These are phyloP conservation scores for Boloria euphrosyne DNA, from an alignment of 2,888 invertebrate species.

Conservation along the genomic window DNA sequence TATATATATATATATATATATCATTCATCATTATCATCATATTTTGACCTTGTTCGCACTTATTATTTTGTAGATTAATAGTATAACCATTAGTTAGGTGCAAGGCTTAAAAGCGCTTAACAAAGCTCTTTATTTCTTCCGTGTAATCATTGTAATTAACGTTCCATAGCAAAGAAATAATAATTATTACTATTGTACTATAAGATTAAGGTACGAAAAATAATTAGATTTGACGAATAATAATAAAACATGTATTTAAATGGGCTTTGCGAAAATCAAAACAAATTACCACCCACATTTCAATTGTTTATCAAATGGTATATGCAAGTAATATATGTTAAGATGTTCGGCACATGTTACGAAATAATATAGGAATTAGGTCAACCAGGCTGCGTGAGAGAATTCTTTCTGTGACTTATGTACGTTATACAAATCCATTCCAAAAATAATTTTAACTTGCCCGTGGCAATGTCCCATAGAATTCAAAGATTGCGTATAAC, in stretches of 20 bases:
- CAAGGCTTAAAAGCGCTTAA: slow-evolving; percentile 4
- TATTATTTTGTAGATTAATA: neutral
- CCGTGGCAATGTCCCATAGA: slow-evolving; percentile 32
- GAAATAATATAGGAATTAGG: slow-evolving; percentile 60
- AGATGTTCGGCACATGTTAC: slow-evolving; percentile 55
- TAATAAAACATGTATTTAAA: too few species aligned
- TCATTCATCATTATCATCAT: slow-evolving; percentile 1
- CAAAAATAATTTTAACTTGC: slow-evolving; percentile 40
- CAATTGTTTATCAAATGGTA: slow-evolving; percentile 23
- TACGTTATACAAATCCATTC: slow-evolving; percentile 42
- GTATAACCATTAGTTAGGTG: slow-evolving; percentile 6
- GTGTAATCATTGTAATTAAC: neutral
- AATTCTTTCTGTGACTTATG: slow-evolving; percentile 47
- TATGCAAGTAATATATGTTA: slow-evolving; percentile 30
- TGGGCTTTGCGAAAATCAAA: neutral
- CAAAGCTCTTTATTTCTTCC: slow-evolving; percentile 1
- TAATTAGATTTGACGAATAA: too few species aligned
- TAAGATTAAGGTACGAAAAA: too few species aligned
- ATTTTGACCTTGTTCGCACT: slow-evolving; percentile 11
- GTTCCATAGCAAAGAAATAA: neutral
- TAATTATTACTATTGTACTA: neutral
- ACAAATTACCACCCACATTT: slow-evolving; percentile 20
- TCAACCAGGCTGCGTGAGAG: slow-evolving; percentile 62
- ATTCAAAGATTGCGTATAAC: neutral
- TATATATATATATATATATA: too few species aligned